Base-by-base conservation (phyloP, 2,797 vertebrate genomes). In the Fundulus diaphanus region DNA sequence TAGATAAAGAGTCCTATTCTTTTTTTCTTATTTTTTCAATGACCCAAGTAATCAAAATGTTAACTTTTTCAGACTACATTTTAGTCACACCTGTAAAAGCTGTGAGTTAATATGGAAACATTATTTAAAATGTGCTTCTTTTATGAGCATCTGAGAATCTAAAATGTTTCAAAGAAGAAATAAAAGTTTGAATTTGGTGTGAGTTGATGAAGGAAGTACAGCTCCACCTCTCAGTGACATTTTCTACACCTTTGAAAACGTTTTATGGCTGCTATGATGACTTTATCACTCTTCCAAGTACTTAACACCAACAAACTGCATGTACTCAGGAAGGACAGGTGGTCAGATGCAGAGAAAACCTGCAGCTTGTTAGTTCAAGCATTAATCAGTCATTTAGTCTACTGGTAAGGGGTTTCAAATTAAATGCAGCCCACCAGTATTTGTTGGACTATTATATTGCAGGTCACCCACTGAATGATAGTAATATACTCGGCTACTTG, bases 221-320 rank as follows among this genome's bases (percentile, higher is more conserved):
- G 20, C 7, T 1, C 35, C 63, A 66, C 9, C 59, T 37, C 35
- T 37, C 37, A 40, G 57, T 61, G 37, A 5, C 37, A 66, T 66
- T 22, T 89, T 85, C 68, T 42, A 74, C 92, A 86, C 88, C 85
- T 88, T 79, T 42, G 29, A 86, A 74, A 92, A 81, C 84, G 81
- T 8, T 92, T 92, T 90, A 88, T n/a, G 35, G 65, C 68, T 40
- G 42, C 57, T 31, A 44, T 86, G 63, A 85, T 74, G 68, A 42
- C 71, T 76, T 82, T 77, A 46, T 37, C 70, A 78, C 78, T 27
- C 79, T 67, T 66, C 74, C 42, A 77, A 48, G 49, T 3, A 6
- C 49, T 51, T 46, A 67, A 42, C 70, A 59, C 56, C 72, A 46
- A 79, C 68, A 72, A n/a, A 51, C 76, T 44, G 9, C 18, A 22